phyloP scores from a whole-genome alignment of 1,140 invertebrate species.

The Dreissena rostriformis region DNA sequence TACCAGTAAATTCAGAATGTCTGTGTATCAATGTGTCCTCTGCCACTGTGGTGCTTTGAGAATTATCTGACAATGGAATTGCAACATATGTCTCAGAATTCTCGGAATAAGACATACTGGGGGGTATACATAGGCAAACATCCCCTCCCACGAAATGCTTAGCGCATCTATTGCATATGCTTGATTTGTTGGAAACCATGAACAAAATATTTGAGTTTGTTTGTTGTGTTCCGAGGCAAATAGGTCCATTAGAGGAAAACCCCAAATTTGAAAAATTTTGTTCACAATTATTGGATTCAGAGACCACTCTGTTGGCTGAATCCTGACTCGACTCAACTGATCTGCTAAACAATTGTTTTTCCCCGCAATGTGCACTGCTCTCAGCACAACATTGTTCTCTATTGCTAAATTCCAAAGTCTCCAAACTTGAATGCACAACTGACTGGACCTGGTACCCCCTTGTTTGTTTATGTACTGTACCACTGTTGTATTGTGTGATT shows the following conservation, averaged over 20 bases:
- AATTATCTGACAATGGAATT: conserved; percentile 49
- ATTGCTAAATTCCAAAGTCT: neutral
- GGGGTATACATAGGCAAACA: conserved; percentile 59
- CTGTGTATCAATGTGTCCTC: conserved; percentile 38
- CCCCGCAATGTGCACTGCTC: conserved; percentile 31
- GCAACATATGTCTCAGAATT: conserved; percentile 48
- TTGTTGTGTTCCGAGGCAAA: conserved; percentile 49
- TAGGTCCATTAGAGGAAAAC: conserved; percentile 45
- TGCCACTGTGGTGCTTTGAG: conserved; percentile 57
- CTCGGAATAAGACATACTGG: conserved; percentile 54
- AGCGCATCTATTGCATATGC: conserved; percentile 41
- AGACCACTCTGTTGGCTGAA: conserved; percentile 39
- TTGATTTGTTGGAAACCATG: conserved; percentile 38
- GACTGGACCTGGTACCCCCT: neutral
- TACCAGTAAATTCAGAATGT: conserved; percentile 19
- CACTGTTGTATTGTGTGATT: conserved; percentile 28
- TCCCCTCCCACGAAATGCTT: conserved; percentile 40
- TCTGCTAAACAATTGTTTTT: conserved; percentile 14
- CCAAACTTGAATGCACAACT: conserved; percentile 9
- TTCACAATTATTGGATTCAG: conserved; percentile 4
- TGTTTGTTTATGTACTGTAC: conserved; percentile 31
- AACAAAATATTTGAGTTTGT: conserved; percentile 43
- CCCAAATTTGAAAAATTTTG: conserved; percentile 30
- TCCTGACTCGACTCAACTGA: neutral
- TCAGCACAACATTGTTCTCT: conserved; percentile 1